Evolutionary conservation across 92 coral and sea anemone genomes (phyloP).

Genomic region (Ricordea florida): DNA sequence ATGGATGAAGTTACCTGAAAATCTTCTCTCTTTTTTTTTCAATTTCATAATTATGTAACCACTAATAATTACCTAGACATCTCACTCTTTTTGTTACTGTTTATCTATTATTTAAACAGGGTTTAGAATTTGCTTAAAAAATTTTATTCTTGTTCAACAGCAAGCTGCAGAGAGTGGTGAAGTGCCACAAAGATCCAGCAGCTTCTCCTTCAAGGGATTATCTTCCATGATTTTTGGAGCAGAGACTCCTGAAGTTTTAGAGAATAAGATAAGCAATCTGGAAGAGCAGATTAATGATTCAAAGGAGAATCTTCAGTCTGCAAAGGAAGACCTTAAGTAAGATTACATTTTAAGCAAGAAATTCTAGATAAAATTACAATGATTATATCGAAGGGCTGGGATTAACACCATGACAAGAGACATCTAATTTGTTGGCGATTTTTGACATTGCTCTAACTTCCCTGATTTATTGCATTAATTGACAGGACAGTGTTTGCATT

Average conservation of each 20-base stretch:
- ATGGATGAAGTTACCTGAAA: neutral
- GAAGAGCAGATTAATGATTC: conserved; percentile 92
- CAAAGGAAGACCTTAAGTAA: conserved; percentile 90
- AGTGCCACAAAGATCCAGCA: conserved; percentile 74
- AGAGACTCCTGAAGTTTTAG: conserved; percentile 85
- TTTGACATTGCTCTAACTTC: too few species aligned
- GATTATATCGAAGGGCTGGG: neutral
- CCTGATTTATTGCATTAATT: too few species aligned
- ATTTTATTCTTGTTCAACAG: conserved; percentile 5
- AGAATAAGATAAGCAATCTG: conserved; percentile 64
- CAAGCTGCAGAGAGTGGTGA: conserved; percentile 78
- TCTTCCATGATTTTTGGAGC: conserved; percentile 98
- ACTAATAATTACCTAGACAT: neutral
- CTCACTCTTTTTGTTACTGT: too few species aligned
- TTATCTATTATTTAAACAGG: neutral
- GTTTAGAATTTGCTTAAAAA: neutral
- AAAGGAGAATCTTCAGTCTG: conserved; percentile 69
- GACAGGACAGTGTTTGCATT: too few species aligned
- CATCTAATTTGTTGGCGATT: neutral
- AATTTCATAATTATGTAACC: too few species aligned
- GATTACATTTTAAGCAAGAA: neutral
- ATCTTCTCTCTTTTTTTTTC: neutral
- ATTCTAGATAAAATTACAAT: neutral
- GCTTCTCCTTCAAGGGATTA: conserved; percentile 89
- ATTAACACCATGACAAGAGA: neutral